phyloP scores from a whole-genome alignment of 2,113 vertebrate genomes.

The Butorides virescens region DNA sequence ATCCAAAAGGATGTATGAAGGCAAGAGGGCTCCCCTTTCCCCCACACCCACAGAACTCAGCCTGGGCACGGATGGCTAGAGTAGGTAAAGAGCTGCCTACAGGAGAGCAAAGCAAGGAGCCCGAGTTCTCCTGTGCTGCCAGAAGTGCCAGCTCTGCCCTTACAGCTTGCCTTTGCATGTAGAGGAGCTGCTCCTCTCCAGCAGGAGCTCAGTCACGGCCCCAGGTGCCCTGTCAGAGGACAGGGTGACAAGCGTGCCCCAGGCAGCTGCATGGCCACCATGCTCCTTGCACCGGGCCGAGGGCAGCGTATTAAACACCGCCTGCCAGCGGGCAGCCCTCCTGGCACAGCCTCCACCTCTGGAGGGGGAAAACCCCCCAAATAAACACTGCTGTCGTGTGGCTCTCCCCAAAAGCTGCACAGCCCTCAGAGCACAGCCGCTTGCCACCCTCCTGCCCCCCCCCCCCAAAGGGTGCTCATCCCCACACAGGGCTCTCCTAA shows the following conservation, averaged over 20 bases:
- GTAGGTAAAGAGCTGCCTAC: background rate
- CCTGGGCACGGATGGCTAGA: accelerated
- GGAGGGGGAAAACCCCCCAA: too few relatives aligned
- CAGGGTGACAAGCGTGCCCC: background rate
- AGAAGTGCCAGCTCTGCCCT: background rate
- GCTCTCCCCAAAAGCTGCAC: accelerated
- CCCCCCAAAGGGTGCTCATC: accelerated
- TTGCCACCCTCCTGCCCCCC: background rate
- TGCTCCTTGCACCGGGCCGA: background rate
- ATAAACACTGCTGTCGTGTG: accelerated
- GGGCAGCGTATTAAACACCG: background rate
- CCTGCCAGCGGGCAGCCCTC: background rate
- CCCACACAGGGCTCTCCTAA: accelerated
- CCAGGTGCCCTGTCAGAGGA: background rate
- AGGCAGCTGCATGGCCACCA: background rate
- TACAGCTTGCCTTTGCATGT: accelerated
- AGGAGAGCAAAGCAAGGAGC: background rate
- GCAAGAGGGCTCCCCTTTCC: background rate
- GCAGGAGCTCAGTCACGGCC: background rate
- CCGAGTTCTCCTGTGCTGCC: background rate
- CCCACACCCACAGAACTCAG: accelerated
- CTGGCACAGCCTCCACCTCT: background rate
- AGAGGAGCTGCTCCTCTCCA: background rate
- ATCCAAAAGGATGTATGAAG: background rate
- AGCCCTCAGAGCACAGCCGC: accelerated